Evolutionary conservation across 2,113 vertebrate genomes (phyloP), one percentile per base, ranked within the genome.

Genomic region (Talpa occidentalis): DNA sequence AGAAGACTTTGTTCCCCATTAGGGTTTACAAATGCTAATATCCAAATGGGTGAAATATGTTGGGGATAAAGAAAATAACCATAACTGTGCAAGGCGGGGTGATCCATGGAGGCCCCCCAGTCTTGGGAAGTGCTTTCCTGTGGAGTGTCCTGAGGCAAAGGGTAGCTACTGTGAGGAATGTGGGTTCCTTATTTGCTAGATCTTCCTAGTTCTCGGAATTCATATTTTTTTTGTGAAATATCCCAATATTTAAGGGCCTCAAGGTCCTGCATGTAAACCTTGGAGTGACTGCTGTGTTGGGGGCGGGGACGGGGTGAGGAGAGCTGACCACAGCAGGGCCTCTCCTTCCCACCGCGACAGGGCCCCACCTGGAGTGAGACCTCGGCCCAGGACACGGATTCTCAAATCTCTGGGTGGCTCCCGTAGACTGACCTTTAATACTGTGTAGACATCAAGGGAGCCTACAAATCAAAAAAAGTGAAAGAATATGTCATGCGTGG

Each of bases 341-440:
- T 56, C 21, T 0, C 11, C 24, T 40, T 19, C 26, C 47, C 52
- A 35, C 54, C 0, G 0, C 0, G 10, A 5, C 54, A 14, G 69
- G 47, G 37, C 14, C 56, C 67, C 3, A 3, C 44, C 17, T 44
- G 1, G 42, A 74, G 32, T 5, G 10, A 19, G 19, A 16, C 28
- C 28, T 52, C 15, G 17, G 79, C 30, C 69, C 72, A n/a, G 22
- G 24, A 28, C 37, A 10, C 11, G n/a, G n/a, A 35, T 17, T 40
- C 15, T 26, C n/a, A 59, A 30, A 4, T 37, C 22, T 30, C 12
- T 8, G 6, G 6, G 32, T 56, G 60, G 26, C 2, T 26, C 22
- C 47, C 52, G 37, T 60, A 30, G 32, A 19, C 8, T 19, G n/a
- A 35, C 47, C 54, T 8, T 56, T 56, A 56, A 17, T 5, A 11